A percentile compares a stretch with the other conserved stretches of the same genome.
phyloP scores from a whole-genome alignment of 2,113 vertebrate species.

The Pseudorasbora parva region DNA sequence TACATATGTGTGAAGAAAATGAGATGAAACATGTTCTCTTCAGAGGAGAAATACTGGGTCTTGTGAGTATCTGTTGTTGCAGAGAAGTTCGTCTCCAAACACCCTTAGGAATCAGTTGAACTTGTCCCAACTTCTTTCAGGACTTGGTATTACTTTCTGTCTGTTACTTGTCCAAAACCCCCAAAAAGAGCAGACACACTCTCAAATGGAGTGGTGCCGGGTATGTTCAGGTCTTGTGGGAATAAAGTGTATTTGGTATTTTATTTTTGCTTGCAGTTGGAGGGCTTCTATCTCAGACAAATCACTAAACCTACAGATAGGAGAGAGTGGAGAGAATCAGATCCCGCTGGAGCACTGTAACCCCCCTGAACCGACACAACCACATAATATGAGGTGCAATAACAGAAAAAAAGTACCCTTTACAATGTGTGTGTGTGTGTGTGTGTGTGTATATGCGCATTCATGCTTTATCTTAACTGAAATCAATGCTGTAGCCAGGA shows the following conservation, averaged over 20 bases:
- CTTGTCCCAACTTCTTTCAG: background rate
- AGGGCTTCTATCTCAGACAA: conserved; percentile 42
- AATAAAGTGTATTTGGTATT: conserved; percentile 43
- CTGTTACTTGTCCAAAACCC: background rate
- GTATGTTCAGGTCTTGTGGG: conserved; percentile 27
- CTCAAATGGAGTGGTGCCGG: conserved; percentile 1
- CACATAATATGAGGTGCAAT: conserved; percentile 25
- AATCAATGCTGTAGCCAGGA: conserved; percentile 62
- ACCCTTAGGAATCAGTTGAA: conserved; percentile 10
- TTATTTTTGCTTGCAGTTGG: conserved; percentile 42
- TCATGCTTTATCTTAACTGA: conserved; percentile 59
- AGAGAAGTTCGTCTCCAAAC: background rate
- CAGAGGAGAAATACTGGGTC: background rate
- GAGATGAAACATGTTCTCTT: background rate
- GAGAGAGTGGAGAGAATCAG: conserved; percentile 11
- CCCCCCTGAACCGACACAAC: conserved; percentile 5
- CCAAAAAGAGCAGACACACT: conserved; percentile 2
- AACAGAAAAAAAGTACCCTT: background rate
- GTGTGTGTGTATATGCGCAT: background rate
- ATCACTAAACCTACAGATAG: conserved; percentile 39
- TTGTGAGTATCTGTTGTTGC: background rate
- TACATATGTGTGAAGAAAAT: background rate
- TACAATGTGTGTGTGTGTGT: background rate
- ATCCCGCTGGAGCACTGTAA: conserved; percentile 27
- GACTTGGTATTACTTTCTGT: conserved; percentile 12